Evolutionary conservation across 2,888 invertebrate genomes (phyloP).

Genomic region (Amphiduros pacificus): DNA sequence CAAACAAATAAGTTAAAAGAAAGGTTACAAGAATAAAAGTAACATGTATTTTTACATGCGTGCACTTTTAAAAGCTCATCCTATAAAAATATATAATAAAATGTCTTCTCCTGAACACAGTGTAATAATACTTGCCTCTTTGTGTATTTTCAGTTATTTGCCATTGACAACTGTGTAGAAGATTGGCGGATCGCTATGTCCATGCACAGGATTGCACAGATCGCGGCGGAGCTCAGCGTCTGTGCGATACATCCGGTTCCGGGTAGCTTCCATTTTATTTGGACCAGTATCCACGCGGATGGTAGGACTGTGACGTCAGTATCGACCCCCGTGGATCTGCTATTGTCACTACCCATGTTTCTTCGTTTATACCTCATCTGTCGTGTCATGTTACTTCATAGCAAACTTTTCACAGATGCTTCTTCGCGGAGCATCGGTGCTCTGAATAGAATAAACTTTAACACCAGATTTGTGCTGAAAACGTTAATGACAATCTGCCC

Average conservation of each 20-base stretch:
- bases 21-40: too few relatives aligned
- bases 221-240: constrained; percentile 70
- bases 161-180: constrained; percentile 99
- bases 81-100: background rate
- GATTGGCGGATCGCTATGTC: constrained; percentile 99
- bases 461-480: constrained; percentile 91
- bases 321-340: constrained; percentile 72
- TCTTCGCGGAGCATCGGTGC: constrained; percentile 82
- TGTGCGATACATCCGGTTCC: constrained; percentile 85
- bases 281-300: constrained; percentile 62
- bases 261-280: constrained; percentile 31
- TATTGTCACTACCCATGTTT: constrained; percentile 98
- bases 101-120: background rate
- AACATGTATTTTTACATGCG: background rate
- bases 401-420: constrained; percentile 99
- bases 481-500: constrained; percentile 99
- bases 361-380: constrained; percentile 98
- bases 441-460: constrained; percentile 66
- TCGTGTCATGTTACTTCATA: constrained; percentile 98
- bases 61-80: background rate
- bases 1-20: too few relatives aligned
- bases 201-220: constrained; percentile 83
- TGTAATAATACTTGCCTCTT: background rate
- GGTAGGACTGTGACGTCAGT: constrained; percentile 33
- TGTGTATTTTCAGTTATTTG: constrained; percentile 81